These are phyloP conservation scores for Arge pagana DNA, from an alignment of 2,888 invertebrate genomes.

Conservation along the genomic window DNA sequence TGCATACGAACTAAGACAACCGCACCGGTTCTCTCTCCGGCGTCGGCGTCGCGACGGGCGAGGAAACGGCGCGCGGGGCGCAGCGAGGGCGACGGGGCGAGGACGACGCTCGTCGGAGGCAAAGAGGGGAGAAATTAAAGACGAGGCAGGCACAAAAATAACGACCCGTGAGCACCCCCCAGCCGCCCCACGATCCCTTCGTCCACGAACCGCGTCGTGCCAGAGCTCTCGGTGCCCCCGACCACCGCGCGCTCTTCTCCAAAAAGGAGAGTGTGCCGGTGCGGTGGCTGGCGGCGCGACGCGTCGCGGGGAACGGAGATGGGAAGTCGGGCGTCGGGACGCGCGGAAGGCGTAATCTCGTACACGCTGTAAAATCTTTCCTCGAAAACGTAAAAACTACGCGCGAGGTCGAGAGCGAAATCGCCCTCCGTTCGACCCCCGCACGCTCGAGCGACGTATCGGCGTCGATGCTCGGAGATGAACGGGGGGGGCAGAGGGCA, in stretches of 20 bases:
- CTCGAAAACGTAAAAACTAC: slow-evolving; percentile 41
- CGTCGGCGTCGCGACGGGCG: slow-evolving; percentile 30
- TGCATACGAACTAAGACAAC: slow-evolving; percentile 59
- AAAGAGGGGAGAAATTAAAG: slow-evolving; percentile 56
- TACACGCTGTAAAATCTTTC: slow-evolving; percentile 44
- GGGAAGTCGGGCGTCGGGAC: neutral
- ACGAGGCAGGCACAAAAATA: slow-evolving; percentile 59
- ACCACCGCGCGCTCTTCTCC: slow-evolving; percentile 21
- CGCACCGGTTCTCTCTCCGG: slow-evolving; percentile 35
- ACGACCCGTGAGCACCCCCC: slow-evolving; percentile 48
- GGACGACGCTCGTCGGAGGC: slow-evolving; percentile 25
- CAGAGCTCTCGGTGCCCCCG: slow-evolving; percentile 21
- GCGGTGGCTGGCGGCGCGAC: slow-evolving; percentile 2
- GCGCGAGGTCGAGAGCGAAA: too few relatives aligned
- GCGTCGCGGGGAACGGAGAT: slow-evolving; percentile 5
- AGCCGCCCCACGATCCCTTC: slow-evolving; percentile 18
- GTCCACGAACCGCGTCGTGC: slow-evolving; percentile 20
- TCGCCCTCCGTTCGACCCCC: too few relatives aligned
- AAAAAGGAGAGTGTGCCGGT: slow-evolving; percentile 18
- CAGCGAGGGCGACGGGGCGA: slow-evolving; percentile 23
- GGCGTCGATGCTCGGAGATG: too few relatives aligned
- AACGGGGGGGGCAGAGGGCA: neutral
- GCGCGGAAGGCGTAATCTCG: slow-evolving; percentile 40
- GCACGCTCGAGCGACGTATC: too few relatives aligned
- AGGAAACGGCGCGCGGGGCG: slow-evolving; percentile 21